Base-by-base conservation (phyloP, 2,113 vertebrate genomes). In the Psephotus haematonotus region DNA sequence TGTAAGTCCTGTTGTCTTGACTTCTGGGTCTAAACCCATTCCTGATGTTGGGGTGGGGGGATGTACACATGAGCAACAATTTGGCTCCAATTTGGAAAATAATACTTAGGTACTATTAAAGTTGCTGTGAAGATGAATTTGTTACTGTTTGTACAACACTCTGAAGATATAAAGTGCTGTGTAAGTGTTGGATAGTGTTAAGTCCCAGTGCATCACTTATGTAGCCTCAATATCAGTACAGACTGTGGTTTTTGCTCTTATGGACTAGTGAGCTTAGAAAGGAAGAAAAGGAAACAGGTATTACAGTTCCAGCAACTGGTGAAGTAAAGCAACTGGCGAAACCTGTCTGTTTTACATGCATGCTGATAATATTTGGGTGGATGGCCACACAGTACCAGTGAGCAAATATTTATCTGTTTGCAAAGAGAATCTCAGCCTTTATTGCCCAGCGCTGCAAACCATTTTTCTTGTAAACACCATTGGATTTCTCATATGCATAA, bases 391-490 rank as follows among this genome's bases (percentile, higher is more conserved):
- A 95, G 82, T 93, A 88, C 77, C 64, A 90, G 63, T 57, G 71
- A 81, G 83, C 92, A 97, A 97, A 97, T 97, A 97, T 96, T 95
- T 93, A 89, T 96, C 91, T 95, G 77, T 96, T 95, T 95, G 96
- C 82, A 49, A 93, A 97, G 77, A 93, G 78, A 95, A 70, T 91
- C 90, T 95, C 93, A 72, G 90, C 68, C 67, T 96, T 96, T 92
- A 79, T 87, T 90, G 91, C 69, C 67, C 80, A 78, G 0, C 47
- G 77, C 81, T 94, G 86, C 70, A 92, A 71, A 80, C 86, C 57
- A 62, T 92, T 93, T 77, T 92, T 92, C 74, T 87, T 86, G 57
- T 95, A 94, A 97, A 96, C 82, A 93, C 33, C 55, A 62, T 27
- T 87, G 81, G 65, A 74, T 92, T 94, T 95, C 68, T 95, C 70